Conservation (phyloP, 2,113 vertebrate genomes). For the Seriola dumerili region DNA sequence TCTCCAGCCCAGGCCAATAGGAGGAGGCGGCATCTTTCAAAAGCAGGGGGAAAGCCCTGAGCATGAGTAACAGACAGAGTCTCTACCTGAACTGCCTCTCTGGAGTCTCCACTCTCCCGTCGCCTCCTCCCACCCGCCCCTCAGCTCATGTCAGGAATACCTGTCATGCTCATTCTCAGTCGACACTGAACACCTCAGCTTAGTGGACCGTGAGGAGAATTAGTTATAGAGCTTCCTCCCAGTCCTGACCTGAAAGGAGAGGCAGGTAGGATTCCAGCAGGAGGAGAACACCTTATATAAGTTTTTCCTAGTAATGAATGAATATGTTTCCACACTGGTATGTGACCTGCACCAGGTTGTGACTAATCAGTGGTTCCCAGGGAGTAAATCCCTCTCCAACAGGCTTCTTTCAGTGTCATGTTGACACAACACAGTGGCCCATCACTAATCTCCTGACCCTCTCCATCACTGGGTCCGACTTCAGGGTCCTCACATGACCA, state of each 20-base stretch:
- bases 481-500: conserved; percentile 69
- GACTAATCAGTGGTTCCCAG: conserved; percentile 22
- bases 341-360: conserved; percentile 30
- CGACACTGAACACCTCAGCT: conserved; percentile 54
- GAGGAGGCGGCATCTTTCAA: conserved; percentile 69
- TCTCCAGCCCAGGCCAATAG: conserved; percentile 54
- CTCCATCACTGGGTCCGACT: conserved; percentile 47
- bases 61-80: conserved; percentile 29
- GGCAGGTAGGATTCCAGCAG: conserved; percentile 8
- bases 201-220: conserved; percentile 27
- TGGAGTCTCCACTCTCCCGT: conserved; percentile 19
- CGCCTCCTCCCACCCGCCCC: conserved; percentile 15
- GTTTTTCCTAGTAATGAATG: neutral
- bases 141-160: conserved; percentile 51
- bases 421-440: conserved; percentile 76
- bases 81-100: conserved; percentile 31
- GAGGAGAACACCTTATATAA: neutral
- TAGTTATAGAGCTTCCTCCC: conserved; percentile 22
- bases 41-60: conserved; percentile 62
- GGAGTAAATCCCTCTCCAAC: conserved; percentile 45
- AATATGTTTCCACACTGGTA: neutral
- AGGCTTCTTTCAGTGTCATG: conserved; percentile 46
- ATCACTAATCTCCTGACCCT: conserved; percentile 74
- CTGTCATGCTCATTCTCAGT: conserved; percentile 36
- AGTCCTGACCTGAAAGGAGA: conserved; percentile 33